Evolutionary conservation across 1,140 invertebrate species (phyloP), one percentile per base, ranked within the genome.

Genomic region (Ostrea denselamellosa): DNA sequence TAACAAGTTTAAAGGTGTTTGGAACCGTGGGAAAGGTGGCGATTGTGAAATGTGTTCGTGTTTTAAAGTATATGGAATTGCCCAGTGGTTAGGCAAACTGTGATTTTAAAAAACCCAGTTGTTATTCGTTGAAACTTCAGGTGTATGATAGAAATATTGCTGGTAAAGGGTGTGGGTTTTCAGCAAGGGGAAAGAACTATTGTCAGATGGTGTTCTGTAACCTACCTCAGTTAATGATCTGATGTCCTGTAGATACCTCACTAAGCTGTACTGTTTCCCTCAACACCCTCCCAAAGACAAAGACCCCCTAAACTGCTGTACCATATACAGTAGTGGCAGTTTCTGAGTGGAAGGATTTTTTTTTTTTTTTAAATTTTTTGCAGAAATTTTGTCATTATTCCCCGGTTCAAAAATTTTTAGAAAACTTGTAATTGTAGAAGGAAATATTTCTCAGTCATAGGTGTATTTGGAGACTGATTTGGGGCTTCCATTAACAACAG

Each of bases 101-200:
- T 77, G 68, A 77, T 77, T 77, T 25, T 77, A 77, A 77, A 71
- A 58, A 62, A 28, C 14, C 68, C 68, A 77, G 68, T 77, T 77
- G 68, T 77, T 77, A 77, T 19, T 62, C n/a, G 68, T 77, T 28
- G 5, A 34, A 77, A 28, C 22, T 14, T 62, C 56, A 77, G 68
- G 68, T 77, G 68, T 9, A 77, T 34, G 28, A 28, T 77, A 34
- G 12, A 28, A 25, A 77, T 34, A 28, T 28, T 77, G 25, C 68
- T 77, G 68, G 68, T 34, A 77, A 77, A 1, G 68, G 68, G 14
- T 28, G 68, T 77, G 22, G 68, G 68, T 34, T 77, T 34, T 77
- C 68, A 77, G 68, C 68, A 14, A 34, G 68, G 25, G 8, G 5
- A 0, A 22, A 25, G 9, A 62, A 17, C n/a, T 62, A 12, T n/a